A percentile compares a stretch with the other conserved stretches of the same genome.
These are phyloP conservation scores for Tinamus major DNA, from an alignment of 2,797 vertebrate genomes.

Conservation along the genomic window DNA sequence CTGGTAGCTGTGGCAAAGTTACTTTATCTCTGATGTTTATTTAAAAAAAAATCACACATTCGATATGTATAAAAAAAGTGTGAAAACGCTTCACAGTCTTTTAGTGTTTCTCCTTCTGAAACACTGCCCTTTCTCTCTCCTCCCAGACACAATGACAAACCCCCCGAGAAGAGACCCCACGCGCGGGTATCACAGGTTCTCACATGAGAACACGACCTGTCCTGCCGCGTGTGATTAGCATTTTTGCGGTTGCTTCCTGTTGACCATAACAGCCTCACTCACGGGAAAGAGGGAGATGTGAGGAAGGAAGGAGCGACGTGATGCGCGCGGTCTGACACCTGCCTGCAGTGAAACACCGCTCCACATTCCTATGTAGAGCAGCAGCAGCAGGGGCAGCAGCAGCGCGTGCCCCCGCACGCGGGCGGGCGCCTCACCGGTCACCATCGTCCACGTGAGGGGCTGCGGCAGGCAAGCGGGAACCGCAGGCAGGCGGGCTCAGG, in stretches of 20 bases:
- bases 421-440: constrained; percentile 41
- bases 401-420: background rate
- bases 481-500: background rate
- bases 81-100: constrained; percentile 39
- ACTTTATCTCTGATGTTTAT: constrained; percentile 10
- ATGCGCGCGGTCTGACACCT: background rate
- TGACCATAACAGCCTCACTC: background rate
- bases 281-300: background rate
- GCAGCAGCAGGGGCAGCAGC: too few species aligned
- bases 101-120: constrained; percentile 39
- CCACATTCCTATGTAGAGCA: constrained; percentile 32
- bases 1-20: constrained; percentile 3
- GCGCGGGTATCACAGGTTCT: background rate
- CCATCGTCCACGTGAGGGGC: background rate
- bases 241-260: background rate
- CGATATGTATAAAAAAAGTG: constrained; percentile 26
- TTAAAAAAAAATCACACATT: constrained; percentile 62
- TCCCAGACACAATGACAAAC: background rate
- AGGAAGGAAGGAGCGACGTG: background rate
- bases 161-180: background rate
- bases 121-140: constrained; percentile 12
- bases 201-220: background rate
- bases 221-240: background rate
- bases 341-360: constrained; percentile 1
- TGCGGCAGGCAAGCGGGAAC: too few species aligned